Evolutionary conservation across 2,888 invertebrate genomes (phyloP).

Genomic region (Pollenia labialis): DNA sequence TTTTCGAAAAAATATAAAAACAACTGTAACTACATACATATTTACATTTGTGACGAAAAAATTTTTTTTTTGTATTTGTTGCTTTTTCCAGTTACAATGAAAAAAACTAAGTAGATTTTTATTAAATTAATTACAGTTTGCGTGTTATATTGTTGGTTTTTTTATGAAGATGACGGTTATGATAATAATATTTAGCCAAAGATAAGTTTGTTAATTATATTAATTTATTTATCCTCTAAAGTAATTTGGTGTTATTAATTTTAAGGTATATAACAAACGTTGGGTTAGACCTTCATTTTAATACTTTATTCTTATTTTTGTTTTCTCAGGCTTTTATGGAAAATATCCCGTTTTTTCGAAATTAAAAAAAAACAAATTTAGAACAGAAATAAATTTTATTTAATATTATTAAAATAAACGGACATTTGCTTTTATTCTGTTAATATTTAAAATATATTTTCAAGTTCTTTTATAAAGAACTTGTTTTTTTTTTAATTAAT

Average conservation of each 20-base stretch:
- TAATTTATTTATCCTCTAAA: slow-evolving; percentile 30
- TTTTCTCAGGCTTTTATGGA: neutral
- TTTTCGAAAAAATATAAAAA: neutral
- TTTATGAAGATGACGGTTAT: slow-evolving; percentile 9
- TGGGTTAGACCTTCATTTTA: slow-evolving; percentile 52
- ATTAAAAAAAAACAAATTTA: slow-evolving; percentile 15
- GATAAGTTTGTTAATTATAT: slow-evolving; percentile 30
- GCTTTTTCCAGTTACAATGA: slow-evolving; percentile 8
- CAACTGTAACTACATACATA: neutral
- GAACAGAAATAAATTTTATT: too few relatives aligned
- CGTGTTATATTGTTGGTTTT: slow-evolving; percentile 18
- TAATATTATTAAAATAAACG: too few relatives aligned
- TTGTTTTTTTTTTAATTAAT: slow-evolving; percentile 29
- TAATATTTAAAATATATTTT: slow-evolving; percentile 43
- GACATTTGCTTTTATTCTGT: neutral
- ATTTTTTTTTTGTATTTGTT: slow-evolving; percentile 42
- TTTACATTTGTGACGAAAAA: slow-evolving; percentile 21
- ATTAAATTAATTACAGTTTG: slow-evolving; percentile 47
- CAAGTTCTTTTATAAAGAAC: slow-evolving; percentile 44
- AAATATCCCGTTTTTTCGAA: slow-evolving; percentile 36
- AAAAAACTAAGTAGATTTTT: slow-evolving; percentile 4
- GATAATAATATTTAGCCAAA: slow-evolving; percentile 20
- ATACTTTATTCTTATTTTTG: neutral
- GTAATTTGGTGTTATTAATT: slow-evolving; percentile 48
- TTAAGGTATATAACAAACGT: slow-evolving; percentile 33